Evolutionary conservation across 2,113 vertebrate genomes (phyloP).

Genomic region (Rhabdomys dilectus): DNA sequence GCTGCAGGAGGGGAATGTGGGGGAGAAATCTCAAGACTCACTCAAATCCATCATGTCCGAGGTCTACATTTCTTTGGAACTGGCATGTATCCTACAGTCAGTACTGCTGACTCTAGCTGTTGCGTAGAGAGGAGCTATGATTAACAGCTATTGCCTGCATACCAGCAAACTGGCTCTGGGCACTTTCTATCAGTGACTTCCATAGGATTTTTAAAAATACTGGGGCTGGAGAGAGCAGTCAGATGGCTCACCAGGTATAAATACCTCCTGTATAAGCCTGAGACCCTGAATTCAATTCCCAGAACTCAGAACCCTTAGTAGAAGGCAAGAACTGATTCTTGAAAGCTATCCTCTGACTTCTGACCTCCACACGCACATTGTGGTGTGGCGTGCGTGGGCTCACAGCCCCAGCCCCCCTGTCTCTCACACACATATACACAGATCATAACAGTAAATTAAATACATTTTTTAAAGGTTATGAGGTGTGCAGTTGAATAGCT

Average conservation of each 20-base stretch:
- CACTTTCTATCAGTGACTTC: neutral
- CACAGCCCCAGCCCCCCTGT: neutral
- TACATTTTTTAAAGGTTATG: neutral
- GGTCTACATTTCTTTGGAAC: constrained; percentile 7
- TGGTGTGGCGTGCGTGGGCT: neutral
- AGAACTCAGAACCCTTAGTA: neutral
- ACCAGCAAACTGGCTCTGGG: neutral
- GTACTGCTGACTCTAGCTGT: neutral
- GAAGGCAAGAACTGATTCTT: neutral
- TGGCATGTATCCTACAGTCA: neutral
- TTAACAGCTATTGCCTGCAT: neutral
- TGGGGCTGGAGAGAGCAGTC: neutral
- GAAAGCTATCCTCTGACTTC: neutral
- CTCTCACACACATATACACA: neutral
- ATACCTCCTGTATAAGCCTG: no score
- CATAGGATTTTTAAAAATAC: neutral
- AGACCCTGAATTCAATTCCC: no score
- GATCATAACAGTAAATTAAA: neutral
- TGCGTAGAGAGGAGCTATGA: neutral
- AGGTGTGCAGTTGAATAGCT: neutral
- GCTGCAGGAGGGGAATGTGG: neutral
- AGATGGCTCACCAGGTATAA: neutral
- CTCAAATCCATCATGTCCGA: neutral
- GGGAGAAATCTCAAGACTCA: neutral
- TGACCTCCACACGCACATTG: neutral